phyloP scores from a whole-genome alignment of 2,797 vertebrate species.

The Pristis pectinata region DNA sequence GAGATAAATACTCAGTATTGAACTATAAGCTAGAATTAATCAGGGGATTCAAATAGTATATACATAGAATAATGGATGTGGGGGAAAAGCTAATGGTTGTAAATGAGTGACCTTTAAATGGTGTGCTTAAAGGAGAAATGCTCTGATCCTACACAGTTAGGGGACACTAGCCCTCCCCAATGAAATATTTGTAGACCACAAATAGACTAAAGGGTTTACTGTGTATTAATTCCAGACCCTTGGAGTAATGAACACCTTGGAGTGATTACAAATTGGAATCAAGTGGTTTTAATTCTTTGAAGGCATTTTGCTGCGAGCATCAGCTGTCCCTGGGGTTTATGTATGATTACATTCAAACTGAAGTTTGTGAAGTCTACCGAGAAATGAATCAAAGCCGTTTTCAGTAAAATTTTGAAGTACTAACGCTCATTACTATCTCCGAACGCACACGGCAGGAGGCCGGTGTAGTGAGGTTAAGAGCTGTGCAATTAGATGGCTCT shows the following conservation, averaged over 20 bases:
- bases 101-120: not conserved
- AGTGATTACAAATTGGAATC: not conserved
- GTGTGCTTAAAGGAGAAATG: not conserved
- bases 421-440: not conserved
- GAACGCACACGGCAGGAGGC: not conserved
- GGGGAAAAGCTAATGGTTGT: not conserved
- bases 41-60: not conserved
- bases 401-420: not conserved
- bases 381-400: not conserved
- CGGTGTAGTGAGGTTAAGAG: not conserved
- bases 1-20: not conserved
- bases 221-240: not conserved
- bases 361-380: not conserved
- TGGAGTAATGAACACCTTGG: not conserved
- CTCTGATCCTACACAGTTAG: not conserved
- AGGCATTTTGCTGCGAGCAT: not conserved
- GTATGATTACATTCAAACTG: not conserved
- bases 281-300: not conserved
- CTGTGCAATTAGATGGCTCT: not conserved
- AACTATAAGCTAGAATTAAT: not conserved
- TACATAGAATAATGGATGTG: not conserved
- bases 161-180: not conserved
- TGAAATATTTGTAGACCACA: not conserved
- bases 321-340: not conserved
- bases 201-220: not conserved